phyloP scores from a whole-genome alignment of 2,888 invertebrate genomes.

The Atrina japonica region DNA sequence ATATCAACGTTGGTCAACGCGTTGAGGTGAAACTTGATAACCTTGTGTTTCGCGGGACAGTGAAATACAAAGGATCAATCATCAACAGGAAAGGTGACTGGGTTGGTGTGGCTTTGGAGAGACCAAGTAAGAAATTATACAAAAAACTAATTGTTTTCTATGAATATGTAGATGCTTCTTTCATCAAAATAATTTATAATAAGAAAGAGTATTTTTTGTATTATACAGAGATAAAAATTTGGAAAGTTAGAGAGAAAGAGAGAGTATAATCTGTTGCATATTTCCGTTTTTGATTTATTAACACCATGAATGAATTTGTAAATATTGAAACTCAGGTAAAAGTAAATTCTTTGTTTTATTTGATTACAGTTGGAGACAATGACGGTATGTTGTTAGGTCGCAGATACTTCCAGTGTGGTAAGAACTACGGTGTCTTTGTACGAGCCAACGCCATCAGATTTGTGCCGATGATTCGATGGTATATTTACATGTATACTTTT shows the following conservation, averaged over 20 bases:
- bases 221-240: no score
- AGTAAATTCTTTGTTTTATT: no score
- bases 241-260: no score
- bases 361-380: constrained; percentile 73
- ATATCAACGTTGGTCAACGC: constrained; percentile 73
- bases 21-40: constrained; percentile 73
- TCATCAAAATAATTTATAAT: no score
- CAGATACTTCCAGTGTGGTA: constrained; percentile 75
- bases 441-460: constrained; percentile 75
- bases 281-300: no score
- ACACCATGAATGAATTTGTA: no score
- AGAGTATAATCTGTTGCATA: no score
- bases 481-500: no score
- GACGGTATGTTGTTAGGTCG: constrained; percentile 76
- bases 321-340: no score
- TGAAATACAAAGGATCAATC: constrained; percentile 76
- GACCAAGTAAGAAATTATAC: constrained; percentile 60
- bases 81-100: constrained; percentile 76
- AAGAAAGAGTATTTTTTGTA: no score
- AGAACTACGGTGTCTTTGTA: constrained; percentile 75
- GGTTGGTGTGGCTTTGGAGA: constrained; percentile 77
- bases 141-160: no score
- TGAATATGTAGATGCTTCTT: no score
- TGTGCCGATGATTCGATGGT: constrained; percentile 75
- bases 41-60: constrained; percentile 69